phyloP scores from a whole-genome alignment of 2,113 vertebrate genomes.

The Crotalus horridus region DNA sequence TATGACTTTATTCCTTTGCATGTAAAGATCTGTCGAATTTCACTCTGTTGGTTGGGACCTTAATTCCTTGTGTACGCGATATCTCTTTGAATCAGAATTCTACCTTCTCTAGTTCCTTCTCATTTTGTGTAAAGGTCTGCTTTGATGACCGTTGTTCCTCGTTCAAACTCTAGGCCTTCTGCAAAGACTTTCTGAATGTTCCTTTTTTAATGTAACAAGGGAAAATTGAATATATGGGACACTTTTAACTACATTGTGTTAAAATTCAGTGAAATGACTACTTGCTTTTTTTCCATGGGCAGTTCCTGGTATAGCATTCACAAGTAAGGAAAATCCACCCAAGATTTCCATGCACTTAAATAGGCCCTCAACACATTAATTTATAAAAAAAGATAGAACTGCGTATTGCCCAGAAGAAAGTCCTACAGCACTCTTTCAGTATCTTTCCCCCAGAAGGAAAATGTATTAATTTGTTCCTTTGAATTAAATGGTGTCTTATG shows the following conservation, averaged over 20 bases:
- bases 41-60: background rate
- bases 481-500: background rate
- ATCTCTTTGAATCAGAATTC: background rate
- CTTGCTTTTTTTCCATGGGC: background rate
- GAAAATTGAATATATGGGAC: background rate
- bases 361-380: background rate
- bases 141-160: background rate
- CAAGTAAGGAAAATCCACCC: background rate
- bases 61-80: background rate
- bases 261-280: background rate
- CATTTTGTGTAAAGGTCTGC: background rate
- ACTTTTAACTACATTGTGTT: background rate
- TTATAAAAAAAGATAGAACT: background rate
- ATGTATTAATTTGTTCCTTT: background rate
- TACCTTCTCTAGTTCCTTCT: background rate
- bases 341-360: background rate
- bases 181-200: background rate
- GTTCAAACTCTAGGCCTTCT: background rate
- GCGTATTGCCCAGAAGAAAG: background rate
- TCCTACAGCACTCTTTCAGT: background rate
- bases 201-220: background rate
- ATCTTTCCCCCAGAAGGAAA: background rate
- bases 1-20: background rate
- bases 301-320: background rate
- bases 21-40: background rate